Conservation (phyloP, 2,888 invertebrate genomes). For the Agrochola lota region DNA sequence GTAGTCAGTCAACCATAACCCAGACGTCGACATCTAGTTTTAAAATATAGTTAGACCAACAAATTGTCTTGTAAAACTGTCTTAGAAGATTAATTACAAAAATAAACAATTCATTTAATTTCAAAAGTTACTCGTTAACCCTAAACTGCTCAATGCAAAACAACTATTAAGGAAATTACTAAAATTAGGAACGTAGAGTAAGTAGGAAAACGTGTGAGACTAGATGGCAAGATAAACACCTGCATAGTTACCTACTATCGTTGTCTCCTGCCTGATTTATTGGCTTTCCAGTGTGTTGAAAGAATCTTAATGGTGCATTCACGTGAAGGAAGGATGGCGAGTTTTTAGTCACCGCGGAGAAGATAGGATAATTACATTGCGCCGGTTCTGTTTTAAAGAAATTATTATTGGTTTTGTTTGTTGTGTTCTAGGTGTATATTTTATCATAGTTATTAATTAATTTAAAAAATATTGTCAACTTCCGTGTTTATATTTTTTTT, state of each 20-base stretch:
- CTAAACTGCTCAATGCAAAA: constrained; percentile 10
- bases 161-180: constrained; percentile 15
- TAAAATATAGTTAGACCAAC: neutral
- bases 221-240: constrained; percentile 34
- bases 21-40: neutral
- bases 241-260: constrained; percentile 55
- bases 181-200: constrained; percentile 29
- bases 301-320: constrained; percentile 73
- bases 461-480: neutral
- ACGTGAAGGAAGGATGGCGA: constrained; percentile 52
- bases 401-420: constrained; percentile 8
- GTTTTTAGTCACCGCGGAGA: constrained; percentile 19
- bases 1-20: neutral
- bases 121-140: constrained; percentile 2
- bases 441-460: neutral
- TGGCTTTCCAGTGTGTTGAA: constrained; percentile 63
- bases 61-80: neutral
- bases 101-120: neutral
- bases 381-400: constrained; percentile 18
- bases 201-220: constrained; percentile 45
- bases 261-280: constrained; percentile 69
- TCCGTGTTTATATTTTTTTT: neutral
- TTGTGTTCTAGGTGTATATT: neutral
- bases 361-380: constrained; percentile 31
- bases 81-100: neutral